Evolutionary conservation across 2,797 vertebrate genomes (phyloP).

Genomic region (Hyperoplus lanceolatus): DNA sequence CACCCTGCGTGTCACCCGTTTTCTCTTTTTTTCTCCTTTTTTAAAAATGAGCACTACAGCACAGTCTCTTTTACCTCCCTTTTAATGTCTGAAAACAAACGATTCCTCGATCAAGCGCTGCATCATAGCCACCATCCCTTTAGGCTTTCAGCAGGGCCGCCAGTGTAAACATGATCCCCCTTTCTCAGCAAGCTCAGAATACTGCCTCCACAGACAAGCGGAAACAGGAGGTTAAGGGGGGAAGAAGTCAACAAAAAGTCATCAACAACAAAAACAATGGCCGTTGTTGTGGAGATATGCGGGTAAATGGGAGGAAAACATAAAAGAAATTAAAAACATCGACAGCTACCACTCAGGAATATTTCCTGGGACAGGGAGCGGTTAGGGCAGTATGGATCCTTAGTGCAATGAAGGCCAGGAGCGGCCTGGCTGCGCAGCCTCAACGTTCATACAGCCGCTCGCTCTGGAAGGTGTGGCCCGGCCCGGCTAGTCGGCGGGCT

Average conservation of each 20-base stretch:
- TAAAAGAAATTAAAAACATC: constrained; percentile 44
- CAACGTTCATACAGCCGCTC: constrained; percentile 50
- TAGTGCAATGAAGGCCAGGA: constrained; percentile 86
- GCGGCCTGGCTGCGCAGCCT: constrained; percentile 53
- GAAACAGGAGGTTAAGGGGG: neutral
- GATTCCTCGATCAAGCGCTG: constrained; percentile 31
- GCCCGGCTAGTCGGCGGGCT: constrained; percentile 48
- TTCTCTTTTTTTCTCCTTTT: constrained; percentile 20
- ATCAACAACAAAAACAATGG: constrained; percentile 62
- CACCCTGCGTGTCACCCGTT: constrained; percentile 35
- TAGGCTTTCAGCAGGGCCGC: constrained; percentile 60
- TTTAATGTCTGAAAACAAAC: constrained; percentile 3
- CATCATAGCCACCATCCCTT: constrained; percentile 53
- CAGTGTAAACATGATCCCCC: constrained; percentile 82
- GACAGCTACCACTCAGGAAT: constrained; percentile 67
- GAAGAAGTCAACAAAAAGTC: constrained; percentile 21
- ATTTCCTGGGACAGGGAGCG: constrained; percentile 67
- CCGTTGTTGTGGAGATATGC: constrained; percentile 63
- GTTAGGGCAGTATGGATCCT: constrained; percentile 82
- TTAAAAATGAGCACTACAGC: constrained; percentile 39
- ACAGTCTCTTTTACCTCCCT: constrained; percentile 32
- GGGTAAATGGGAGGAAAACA: constrained; percentile 28
- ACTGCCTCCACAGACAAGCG: constrained; percentile 63
- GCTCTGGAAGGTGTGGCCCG: constrained; percentile 64
- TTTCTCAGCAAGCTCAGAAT: constrained; percentile 66